Base-by-base conservation (phyloP, 2,797 vertebrate genomes). In the Manis crassicaudata region DNA sequence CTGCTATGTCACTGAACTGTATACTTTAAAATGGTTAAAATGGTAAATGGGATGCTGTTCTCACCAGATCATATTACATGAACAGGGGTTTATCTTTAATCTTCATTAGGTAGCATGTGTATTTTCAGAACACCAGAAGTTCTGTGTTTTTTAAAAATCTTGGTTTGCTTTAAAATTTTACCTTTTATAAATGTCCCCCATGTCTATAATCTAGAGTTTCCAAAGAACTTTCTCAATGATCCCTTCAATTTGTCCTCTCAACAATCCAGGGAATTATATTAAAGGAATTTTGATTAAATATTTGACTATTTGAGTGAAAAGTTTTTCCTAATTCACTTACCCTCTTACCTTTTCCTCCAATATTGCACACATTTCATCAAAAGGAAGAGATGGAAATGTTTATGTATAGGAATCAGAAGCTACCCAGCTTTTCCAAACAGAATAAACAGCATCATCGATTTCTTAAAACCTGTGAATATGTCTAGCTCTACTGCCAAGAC, bases 281-380 rank as follows among this genome's bases (percentile, higher is more conserved):
- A 76, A 96, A 62, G 32, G 32, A 88, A 70, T 46, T 91, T 87
- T 88, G 21, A 88, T 72, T 58, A 92, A 94, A n/a, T 77, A 72
- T 10, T 50, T 67, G 40, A 83, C 40, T 4, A 43, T 23, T 52
- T 67, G 37, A 84, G 11, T 88, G 50, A 85, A 67, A 84, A 65
- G 2, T 35, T 79, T 72, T 92, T 73, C 84, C 18, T 35, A 63
- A 79, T 83, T 79, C 76, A 82, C 17, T 88, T 40, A 75, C 35
- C 20, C 29, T 85, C 32, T 89, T 60, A 88, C 58, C 35, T 67
- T 50, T 27, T 67, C 58, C 50, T 89, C 75, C 80, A 89, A 75
- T 29, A 75, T 50, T 52, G 13, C 23, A 68, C 5, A 54, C 2
- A 62, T 68, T 92, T 89, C 73, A 85, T 46, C 65, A 89, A 85